These are phyloP conservation scores for Chrysaora quinquecirrha DNA, from an alignment of 30 jellyfish, hydroid and myxozoan species.

Conservation along the genomic window DNA sequence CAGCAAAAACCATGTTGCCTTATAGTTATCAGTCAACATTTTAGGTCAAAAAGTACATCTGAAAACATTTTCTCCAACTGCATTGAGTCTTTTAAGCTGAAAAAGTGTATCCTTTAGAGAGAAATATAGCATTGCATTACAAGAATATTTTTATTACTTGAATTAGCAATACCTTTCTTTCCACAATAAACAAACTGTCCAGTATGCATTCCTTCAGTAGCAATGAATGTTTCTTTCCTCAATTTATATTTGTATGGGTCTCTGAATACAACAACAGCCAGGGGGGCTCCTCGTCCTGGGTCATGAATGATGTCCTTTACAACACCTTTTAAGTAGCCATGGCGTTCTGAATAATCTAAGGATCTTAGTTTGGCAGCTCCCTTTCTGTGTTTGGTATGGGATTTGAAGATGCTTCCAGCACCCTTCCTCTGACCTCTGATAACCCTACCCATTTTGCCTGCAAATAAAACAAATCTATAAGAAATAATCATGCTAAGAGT, in stretches of 20 bases:
- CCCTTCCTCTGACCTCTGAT: conserved; percentile 99
- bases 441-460: conserved; percentile 94
- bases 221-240: conserved; percentile 88
- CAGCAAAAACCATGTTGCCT: too few relatives aligned
- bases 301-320: conserved; percentile 93
- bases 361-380: conserved; percentile 96
- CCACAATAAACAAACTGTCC: conserved; percentile 98
- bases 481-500: too few relatives aligned
- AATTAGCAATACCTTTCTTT: conserved; percentile 90
- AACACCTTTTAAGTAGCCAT: conserved; percentile 95
- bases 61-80: too few relatives aligned
- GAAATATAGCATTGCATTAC: too few relatives aligned
- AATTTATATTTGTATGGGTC: conserved; percentile 92
- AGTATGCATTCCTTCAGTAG: conserved; percentile 99
- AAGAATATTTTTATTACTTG: too few relatives aligned
- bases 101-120: too few relatives aligned
- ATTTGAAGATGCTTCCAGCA: conserved; percentile 90
- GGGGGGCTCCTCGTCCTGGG: conserved; percentile 99
- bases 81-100: too few relatives aligned
- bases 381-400: conserved; percentile 81
- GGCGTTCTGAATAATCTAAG: conserved; percentile 93
- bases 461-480: too few relatives aligned
- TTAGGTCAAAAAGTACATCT: too few relatives aligned
- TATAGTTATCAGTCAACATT: too few relatives aligned
- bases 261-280: conserved; percentile 96